Percentiles rank a stretch among this genome's conserved stretches.
Conservation (phyloP, 1,140 invertebrate species). For the Pinna nobilis region DNA sequence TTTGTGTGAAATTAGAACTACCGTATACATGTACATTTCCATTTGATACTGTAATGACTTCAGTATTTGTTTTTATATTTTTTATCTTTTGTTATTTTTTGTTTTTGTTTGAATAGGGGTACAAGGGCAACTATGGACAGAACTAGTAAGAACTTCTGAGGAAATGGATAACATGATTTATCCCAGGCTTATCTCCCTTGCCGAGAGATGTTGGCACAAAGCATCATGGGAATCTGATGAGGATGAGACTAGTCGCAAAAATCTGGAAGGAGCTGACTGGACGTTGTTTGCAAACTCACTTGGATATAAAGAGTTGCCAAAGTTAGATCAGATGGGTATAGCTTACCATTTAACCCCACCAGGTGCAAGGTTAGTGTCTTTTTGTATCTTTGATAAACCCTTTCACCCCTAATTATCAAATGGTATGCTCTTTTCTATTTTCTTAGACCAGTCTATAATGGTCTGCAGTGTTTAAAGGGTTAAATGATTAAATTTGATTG, state of each 20-base stretch:
- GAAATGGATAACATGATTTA: conserved; percentile 63
- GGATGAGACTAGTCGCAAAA: conserved; percentile 27
- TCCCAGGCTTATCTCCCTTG: conserved; percentile 63
- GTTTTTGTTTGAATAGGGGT: conserved; percentile 44
- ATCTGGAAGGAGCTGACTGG: conserved; percentile 54
- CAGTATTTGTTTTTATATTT: too few relatives aligned
- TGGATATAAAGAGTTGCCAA: conserved; percentile 58
- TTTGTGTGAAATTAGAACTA: too few relatives aligned
- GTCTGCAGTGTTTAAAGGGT: too few relatives aligned
- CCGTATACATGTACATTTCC: too few relatives aligned
- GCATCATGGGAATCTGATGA: conserved; percentile 60
- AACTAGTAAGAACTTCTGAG: conserved; percentile 56
- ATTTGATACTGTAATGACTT: too few relatives aligned
- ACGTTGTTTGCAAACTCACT: conserved; percentile 56
- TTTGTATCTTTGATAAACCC: too few relatives aligned
- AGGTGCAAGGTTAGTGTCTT: conserved; percentile 57
- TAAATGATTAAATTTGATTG: too few relatives aligned
- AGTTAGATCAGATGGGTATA: conserved; percentile 55
- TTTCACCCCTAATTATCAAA: too few relatives aligned
- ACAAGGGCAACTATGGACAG: conserved; percentile 65
- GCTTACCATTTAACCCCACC: conserved; percentile 64
- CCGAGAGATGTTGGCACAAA: conserved; percentile 67
- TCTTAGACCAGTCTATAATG: too few relatives aligned
- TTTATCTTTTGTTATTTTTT: too few relatives aligned
- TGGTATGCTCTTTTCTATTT: too few relatives aligned